Evolutionary conservation across 1,140 invertebrate genomes (phyloP).

Genomic region (Drosophila asahinai): DNA sequence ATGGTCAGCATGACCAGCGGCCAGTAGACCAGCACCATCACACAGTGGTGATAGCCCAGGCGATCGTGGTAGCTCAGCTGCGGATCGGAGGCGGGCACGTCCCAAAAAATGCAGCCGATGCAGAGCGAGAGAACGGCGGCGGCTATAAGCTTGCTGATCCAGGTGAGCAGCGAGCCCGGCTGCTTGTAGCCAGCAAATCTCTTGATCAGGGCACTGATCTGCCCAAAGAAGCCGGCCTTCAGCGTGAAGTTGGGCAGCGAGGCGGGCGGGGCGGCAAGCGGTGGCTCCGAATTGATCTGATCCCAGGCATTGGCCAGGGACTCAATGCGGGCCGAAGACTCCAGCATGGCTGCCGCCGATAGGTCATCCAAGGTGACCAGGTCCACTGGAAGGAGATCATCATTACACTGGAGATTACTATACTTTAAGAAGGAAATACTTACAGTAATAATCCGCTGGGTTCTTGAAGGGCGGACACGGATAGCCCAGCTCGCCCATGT

Average conservation of each 20-base stretch:
- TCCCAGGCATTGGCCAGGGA: constrained; percentile 92
- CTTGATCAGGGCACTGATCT: constrained; percentile 76
- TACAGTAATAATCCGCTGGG: constrained; percentile 97
- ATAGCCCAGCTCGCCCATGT: constrained; percentile 97
- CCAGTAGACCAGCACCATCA: constrained; percentile 91
- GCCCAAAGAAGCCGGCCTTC: constrained; percentile 85
- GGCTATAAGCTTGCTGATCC: constrained; percentile 91
- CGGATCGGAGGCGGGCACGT: constrained; percentile 91
- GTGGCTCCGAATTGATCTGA: constrained; percentile 84
- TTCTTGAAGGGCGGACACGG: constrained; percentile 98
- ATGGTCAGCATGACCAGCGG: constrained; percentile 90
- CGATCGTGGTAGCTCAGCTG: constrained; percentile 91
- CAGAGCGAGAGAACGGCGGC: constrained; percentile 92
- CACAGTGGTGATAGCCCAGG: constrained; percentile 93
- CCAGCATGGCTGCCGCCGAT: constrained; percentile 96
- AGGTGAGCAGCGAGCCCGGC: constrained; percentile 92
- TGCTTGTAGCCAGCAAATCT: constrained; percentile 91
- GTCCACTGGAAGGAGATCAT: constrained; percentile 89
- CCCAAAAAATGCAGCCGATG: constrained; percentile 95
- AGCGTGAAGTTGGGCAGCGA: constrained; percentile 79
- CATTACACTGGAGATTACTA: neutral
- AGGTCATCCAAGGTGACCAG: constrained; percentile 96
- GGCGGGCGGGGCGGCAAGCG: constrained; percentile 80
- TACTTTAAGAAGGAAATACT: constrained; percentile 84
- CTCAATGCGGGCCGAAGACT: constrained; percentile 96